Conservation (phyloP, 2,888 invertebrate species). For the Pandemis corylana region DNA sequence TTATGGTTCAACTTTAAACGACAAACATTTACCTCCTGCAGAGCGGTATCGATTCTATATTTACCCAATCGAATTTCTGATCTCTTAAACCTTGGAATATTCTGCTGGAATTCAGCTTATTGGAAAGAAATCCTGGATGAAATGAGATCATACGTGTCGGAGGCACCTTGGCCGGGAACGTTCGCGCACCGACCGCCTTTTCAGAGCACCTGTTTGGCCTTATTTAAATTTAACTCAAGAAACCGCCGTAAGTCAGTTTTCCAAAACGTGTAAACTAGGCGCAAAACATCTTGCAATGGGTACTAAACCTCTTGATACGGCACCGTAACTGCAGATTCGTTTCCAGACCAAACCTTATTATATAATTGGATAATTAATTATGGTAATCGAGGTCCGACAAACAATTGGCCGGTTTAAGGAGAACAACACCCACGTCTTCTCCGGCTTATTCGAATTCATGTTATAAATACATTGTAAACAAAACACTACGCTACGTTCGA, state of each 20-base stretch:
- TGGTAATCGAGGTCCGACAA: no score
- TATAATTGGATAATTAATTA: no score
- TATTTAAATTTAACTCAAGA: neutral
- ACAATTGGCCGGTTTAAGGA: no score
- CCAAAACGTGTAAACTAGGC: neutral
- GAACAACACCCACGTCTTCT: no score
- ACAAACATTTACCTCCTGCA: constrained; percentile 7
- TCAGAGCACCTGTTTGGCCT: neutral
- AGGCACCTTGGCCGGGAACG: constrained; percentile 27
- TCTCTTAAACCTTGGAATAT: constrained; percentile 64
- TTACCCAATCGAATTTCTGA: constrained; percentile 58
- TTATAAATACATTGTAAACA: neutral
- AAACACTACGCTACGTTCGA: neutral
- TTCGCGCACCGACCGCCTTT: constrained; percentile 8
- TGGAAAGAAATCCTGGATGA: constrained; percentile 76
- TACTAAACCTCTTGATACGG: no score
- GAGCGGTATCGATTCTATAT: constrained; percentile 33
- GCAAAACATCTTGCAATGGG: neutral
- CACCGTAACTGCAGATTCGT: no score
- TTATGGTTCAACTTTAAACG: neutral
- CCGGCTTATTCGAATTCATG: neutral
- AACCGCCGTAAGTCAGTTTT: neutral
- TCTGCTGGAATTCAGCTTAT: constrained; percentile 68
- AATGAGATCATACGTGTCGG: constrained; percentile 69
- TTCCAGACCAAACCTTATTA: no score